These are phyloP conservation scores for Xenentodon cancila DNA, from an alignment of 2,797 vertebrate species.

Conservation along the genomic window DNA sequence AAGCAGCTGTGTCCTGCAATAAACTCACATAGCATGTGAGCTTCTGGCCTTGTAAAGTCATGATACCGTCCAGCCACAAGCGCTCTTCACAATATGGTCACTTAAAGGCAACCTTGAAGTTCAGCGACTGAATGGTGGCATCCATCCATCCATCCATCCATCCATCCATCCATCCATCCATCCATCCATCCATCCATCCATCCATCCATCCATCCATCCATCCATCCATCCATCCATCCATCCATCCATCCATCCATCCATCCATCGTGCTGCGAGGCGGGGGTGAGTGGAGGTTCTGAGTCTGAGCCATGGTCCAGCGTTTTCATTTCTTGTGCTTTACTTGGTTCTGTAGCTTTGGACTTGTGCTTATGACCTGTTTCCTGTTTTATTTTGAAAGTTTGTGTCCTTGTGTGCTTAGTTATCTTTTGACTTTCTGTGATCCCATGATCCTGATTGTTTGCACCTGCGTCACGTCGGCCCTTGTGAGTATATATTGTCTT, in stretches of 20 bases:
- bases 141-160: background rate
- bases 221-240: background rate
- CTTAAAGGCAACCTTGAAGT: slow-evolving; percentile 7
- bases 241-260: slow-evolving; percentile 1
- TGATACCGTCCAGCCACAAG: background rate
- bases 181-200: background rate
- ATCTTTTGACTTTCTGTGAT: no score
- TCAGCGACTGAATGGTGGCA: background rate
- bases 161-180: background rate
- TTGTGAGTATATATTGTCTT: no score
- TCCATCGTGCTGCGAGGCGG: background rate
- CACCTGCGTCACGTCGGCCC: no score
- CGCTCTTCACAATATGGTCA: no score
- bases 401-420: no score
- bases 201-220: background rate
- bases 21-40: slow-evolving; percentile 24
- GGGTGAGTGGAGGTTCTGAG: no score
- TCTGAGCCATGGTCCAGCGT: no score
- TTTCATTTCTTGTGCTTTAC: no score
- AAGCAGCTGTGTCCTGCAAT: slow-evolving; percentile 34
- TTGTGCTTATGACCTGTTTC: no score
- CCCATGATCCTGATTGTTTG: no score
- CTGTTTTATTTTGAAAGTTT: no score
- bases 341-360: no score
- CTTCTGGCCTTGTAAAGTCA: slow-evolving; percentile 43